A percentile compares a stretch with the other conserved stretches of the same genome.
phyloP scores from a whole-genome alignment of 1,140 invertebrate genomes.

The Tenebrio molitor region DNA sequence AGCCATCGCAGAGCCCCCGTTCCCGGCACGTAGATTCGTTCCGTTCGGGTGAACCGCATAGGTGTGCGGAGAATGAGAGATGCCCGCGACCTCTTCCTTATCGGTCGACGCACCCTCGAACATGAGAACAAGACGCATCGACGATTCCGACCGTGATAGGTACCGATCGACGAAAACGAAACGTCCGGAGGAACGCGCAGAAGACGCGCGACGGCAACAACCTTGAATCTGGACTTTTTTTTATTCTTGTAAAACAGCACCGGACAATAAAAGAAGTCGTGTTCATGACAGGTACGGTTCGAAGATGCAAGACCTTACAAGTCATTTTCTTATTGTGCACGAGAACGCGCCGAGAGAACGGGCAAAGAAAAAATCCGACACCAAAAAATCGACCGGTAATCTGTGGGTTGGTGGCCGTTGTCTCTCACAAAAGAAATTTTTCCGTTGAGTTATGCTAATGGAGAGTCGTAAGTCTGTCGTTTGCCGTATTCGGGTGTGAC shows the following conservation, averaged over 20 bases:
- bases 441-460: background rate
- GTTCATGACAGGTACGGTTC: constrained; percentile 9
- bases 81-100: constrained; percentile 13
- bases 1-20: background rate
- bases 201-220: constrained; percentile 1
- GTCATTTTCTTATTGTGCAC: constrained; percentile 18
- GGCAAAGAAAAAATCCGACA: background rate
- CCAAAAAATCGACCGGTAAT: constrained; percentile 13
- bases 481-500: constrained; percentile 12
- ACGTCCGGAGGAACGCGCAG: too few relatives aligned
- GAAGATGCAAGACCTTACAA: constrained; percentile 6
- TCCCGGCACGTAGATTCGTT: constrained; percentile 23
- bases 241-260: background rate
- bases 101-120: constrained; percentile 12
- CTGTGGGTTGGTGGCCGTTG: background rate
- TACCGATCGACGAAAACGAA: too few relatives aligned
- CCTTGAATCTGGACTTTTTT: too few relatives aligned
- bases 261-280: constrained; percentile 1
- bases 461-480: background rate
- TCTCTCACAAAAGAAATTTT: background rate
- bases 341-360: background rate
- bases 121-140: too few relatives aligned
- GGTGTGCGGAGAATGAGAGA: background rate
- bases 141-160: too few relatives aligned
- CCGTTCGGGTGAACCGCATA: constrained; percentile 6